A percentile compares a stretch with the other conserved stretches of the same genome.
These are phyloP conservation scores for Magallana nippona DNA, from an alignment of 2,888 invertebrate genomes.

Conservation along the genomic window DNA sequence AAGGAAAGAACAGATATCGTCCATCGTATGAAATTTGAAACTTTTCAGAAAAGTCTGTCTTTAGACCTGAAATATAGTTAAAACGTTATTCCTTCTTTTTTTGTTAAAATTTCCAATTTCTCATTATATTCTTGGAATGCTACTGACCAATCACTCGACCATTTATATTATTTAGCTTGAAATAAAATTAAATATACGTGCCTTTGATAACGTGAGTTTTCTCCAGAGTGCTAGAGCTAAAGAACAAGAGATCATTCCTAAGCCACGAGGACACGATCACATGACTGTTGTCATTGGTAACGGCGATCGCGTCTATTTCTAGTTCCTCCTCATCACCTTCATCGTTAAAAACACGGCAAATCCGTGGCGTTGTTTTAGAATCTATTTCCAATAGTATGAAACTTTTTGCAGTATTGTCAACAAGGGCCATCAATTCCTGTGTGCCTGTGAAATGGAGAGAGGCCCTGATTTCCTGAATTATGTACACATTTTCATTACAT, in stretches of 20 bases:
- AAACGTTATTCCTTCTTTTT: not conserved
- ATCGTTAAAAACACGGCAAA: conserved; percentile 41
- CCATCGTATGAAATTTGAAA: not conserved
- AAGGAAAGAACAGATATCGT: not conserved
- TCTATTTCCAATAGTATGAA: conserved; percentile 30
- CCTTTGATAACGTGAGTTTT: conserved; percentile 58
- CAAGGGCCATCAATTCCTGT: conserved; percentile 35
- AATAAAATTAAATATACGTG: conserved; percentile 37
- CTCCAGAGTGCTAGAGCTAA: conserved; percentile 54
- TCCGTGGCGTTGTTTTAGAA: not conserved
- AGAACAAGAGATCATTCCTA: conserved; percentile 60
- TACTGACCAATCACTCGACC: too few species aligned
- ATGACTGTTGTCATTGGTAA: conserved; percentile 58
- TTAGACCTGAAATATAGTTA: not conserved
- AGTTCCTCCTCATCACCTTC: conserved; percentile 53
- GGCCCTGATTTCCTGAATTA: not conserved
- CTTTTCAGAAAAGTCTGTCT: not conserved
- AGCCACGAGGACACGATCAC: conserved; percentile 58
- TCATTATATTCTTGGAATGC: too few species aligned
- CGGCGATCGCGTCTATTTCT: conserved; percentile 61
- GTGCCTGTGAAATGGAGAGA: conserved; percentile 31
- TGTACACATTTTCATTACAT: too few species aligned
- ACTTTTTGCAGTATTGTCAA: not conserved
- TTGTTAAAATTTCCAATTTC: too few species aligned
- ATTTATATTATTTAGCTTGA: not conserved